Evolutionary conservation across 1,140 invertebrate genomes (phyloP), one percentile per base, ranked within the genome.

Genomic region (Venustaconcha ellipsiformis): DNA sequence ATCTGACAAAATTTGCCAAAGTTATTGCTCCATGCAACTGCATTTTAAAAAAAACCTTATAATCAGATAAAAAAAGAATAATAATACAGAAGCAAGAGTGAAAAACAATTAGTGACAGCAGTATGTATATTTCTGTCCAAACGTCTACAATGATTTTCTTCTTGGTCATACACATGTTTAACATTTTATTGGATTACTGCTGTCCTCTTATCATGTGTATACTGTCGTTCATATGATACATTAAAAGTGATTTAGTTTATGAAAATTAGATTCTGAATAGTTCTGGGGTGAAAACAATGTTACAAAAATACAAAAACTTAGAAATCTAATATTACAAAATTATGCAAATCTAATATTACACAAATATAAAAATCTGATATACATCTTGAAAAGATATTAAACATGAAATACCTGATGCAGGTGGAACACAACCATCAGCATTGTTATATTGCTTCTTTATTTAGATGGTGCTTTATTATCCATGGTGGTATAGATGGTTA

Each of bases 401-500:
- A 70, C 68, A 18, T 37, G 14, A 30, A 30, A 1, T 48, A 48
- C 37, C 11, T 48, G 37, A 48, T 48, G 37, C 11, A 48, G 5
- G 37, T 8, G 37, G 37, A 48, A 48, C 37, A 48, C 4, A 6
- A 48, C 37, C 37, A 0, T 48, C 4, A 48, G 1, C 8, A 48
- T 48, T 48, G 37, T 18, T 55, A 55, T 55, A 55, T 17, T 48
- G 8, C 17, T 20, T 70, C 20, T 30, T 65, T 66, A 73, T 80
- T 57, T 58, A 73, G 69, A 67, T 82, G 79, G 79, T 30, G 78
- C 65, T 60, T 82, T 68, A 72, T 82, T 48, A 76, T 81, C 17
- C 81, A 82, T 76, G 79, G 79, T 8, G 74, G 81, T 23, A 73
- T 79, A 8, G 76, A 82, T 70, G 76, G 79, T 6, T 78, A 57